Base-by-base conservation (phyloP, 2,888 invertebrate genomes). In the Torymus texanus region DNA sequence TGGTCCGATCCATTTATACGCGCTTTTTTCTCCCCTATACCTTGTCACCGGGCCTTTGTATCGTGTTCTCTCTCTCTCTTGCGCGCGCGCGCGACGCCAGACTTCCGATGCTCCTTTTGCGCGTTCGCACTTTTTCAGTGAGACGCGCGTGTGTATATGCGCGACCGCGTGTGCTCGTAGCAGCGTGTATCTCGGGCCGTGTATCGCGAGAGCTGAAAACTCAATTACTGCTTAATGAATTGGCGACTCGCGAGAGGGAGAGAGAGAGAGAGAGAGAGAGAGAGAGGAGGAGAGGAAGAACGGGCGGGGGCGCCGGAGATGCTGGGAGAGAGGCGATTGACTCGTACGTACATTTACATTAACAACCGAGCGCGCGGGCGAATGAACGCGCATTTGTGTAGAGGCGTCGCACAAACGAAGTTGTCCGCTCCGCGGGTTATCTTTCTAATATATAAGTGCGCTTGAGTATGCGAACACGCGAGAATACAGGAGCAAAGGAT, bases 161-260 rank as follows among this genome's bases (percentile, higher is more conserved):
- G 18, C 18, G 5, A 16, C 14, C 16, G 13, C 53, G 16, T 18
- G 55, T 18, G 55, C 18, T 10, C 18, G 2, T 24, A 10, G 51
- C 66, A 72, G 58, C 67, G 72, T 86, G 85, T 88, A 88, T 88
- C 87, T 87, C 83, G 84, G 84, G 79, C 83, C 81, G 83, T 85
- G 87, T 88, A 88, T 88, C 88, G 87, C 84, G 82, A 84, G 80
- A 88, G 88, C 87, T 89, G 89, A 89, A 90, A 90, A 90, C 89
- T 89, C 89, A 90, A 90, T 90, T 90, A 90, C 87, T 86, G 87
- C 88, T 88, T 90, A 90, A 90, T 90, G 89, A 90, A 90, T 90
- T 89, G 88, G 87, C 85, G 83, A 70, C 68, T 72, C 70, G 61
- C 55, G 55, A 58, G 29, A 16, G 75, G 56, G 58, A 58, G 55